These are phyloP conservation scores for Myotis daubentonii DNA, from an alignment of 2,797 vertebrate genomes.

Conservation along the genomic window DNA sequence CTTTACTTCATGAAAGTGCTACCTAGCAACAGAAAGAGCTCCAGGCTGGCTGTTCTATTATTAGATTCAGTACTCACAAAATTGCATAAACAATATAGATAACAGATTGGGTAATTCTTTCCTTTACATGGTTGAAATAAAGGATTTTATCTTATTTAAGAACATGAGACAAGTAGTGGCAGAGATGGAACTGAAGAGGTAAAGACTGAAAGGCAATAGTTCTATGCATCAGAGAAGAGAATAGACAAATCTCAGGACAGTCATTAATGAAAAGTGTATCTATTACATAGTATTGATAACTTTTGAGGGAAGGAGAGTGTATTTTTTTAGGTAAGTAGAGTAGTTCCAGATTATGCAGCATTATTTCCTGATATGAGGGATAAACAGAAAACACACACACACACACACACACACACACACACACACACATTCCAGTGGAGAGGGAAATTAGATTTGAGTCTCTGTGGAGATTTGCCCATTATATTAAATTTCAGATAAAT, in stretches of 20 bases:
- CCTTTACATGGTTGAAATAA: background rate
- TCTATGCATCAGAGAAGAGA: background rate
- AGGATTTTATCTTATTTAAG: background rate
- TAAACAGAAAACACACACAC: background rate
- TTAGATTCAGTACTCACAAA: background rate
- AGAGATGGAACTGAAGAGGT: background rate
- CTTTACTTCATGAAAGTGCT: background rate
- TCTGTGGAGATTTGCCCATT: background rate
- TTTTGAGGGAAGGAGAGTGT: background rate
- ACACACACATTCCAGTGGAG: background rate
- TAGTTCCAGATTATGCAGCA: background rate
- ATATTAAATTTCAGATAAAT: background rate
- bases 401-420: too few species aligned
- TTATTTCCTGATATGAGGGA: background rate
- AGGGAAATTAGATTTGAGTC: slow-evolving; percentile 29
- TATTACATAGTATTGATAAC: background rate
- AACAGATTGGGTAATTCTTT: background rate
- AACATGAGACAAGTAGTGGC: background rate
- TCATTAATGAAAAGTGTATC: background rate
- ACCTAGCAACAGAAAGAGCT: background rate
- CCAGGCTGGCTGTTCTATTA: background rate
- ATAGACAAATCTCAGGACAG: background rate
- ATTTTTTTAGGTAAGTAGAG: background rate
- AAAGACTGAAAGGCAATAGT: background rate
- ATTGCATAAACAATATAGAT: background rate